These are phyloP conservation scores for Darevskia mixta DNA, from an alignment of 2,797 vertebrate species.

Conservation along the genomic window DNA sequence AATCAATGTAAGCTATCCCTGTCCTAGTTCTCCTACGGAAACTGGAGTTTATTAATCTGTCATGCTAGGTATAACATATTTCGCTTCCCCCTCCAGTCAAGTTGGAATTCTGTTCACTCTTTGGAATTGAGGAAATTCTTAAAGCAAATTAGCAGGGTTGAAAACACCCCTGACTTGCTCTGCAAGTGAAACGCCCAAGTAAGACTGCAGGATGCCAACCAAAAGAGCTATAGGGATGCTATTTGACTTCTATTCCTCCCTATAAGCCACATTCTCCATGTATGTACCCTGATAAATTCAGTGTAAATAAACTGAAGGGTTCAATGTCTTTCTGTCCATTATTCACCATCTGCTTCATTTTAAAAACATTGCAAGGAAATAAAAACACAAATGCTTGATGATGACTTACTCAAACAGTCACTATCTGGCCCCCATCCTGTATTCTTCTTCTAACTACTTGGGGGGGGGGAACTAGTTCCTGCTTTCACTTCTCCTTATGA, in stretches of 20 bases:
- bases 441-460: too few relatives aligned
- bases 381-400: neutral
- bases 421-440: neutral
- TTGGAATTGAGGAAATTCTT: neutral
- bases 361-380: neutral
- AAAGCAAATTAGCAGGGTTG: neutral
- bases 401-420: neutral
- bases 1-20: neutral
- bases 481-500: neutral
- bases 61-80: constrained; percentile 12
- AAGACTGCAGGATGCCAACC: constrained; percentile 18
- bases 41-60: neutral
- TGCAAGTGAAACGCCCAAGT: constrained; percentile 37
- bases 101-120: neutral
- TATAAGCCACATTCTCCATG: constrained; percentile 24
- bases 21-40: neutral
- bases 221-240: neutral
- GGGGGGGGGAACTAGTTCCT: neutral
- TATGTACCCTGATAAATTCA: neutral
- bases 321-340: constrained; percentile 1
- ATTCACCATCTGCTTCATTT: constrained; percentile 33
- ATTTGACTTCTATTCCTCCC: constrained; percentile 32
- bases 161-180: neutral
- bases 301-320: rapidly evolving
- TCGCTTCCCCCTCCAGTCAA: neutral